Percentiles rank a stretch among this genome's conserved stretches.
These are phyloP conservation scores for Sinella curviseta DNA, from an alignment of 1,140 invertebrate species.

Conservation along the genomic window DNA sequence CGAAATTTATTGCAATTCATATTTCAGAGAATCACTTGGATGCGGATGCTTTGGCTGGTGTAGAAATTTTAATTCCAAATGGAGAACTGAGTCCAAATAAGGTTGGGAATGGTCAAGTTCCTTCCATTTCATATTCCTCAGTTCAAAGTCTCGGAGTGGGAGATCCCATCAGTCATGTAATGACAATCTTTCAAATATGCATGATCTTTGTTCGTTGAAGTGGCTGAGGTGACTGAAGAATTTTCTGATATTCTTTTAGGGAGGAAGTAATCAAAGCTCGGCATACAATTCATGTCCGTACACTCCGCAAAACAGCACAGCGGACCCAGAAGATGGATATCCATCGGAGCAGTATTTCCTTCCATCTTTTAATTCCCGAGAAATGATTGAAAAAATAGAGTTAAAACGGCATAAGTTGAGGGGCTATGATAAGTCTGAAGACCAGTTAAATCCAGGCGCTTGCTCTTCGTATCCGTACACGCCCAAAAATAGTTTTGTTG, in stretches of 20 bases:
- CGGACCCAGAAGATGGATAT: conserved; percentile 49
- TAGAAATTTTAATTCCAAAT: conserved; percentile 44
- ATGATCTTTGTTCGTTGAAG: too few relatives aligned
- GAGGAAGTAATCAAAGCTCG: conserved; percentile 50
- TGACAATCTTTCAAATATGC: background rate
- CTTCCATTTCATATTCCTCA: conserved; percentile 47
- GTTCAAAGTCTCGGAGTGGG: conserved; percentile 47
- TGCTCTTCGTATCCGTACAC: conserved; percentile 51
- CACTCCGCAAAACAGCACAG: conserved; percentile 52
- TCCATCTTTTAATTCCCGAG: conserved; percentile 53
- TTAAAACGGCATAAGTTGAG: conserved; percentile 49
- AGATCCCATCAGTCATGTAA: conserved; percentile 49
- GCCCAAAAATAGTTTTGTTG: conserved; percentile 53
- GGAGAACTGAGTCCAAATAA: conserved; percentile 49
- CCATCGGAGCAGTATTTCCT: conserved; percentile 46
- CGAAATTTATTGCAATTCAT: background rate
- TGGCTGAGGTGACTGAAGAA: too few relatives aligned
- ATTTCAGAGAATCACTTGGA: conserved; percentile 43
- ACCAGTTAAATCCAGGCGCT: conserved; percentile 39
- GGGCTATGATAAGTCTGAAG: conserved; percentile 50
- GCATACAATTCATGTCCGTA: conserved; percentile 53
- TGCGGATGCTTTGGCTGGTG: conserved; percentile 45
- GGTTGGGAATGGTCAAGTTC: conserved; percentile 31
- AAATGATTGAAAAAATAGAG: conserved; percentile 54
- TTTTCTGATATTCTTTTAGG: too few relatives aligned